phyloP scores from a whole-genome alignment of 2,797 vertebrate genomes.

The Salmo trutta region DNA sequence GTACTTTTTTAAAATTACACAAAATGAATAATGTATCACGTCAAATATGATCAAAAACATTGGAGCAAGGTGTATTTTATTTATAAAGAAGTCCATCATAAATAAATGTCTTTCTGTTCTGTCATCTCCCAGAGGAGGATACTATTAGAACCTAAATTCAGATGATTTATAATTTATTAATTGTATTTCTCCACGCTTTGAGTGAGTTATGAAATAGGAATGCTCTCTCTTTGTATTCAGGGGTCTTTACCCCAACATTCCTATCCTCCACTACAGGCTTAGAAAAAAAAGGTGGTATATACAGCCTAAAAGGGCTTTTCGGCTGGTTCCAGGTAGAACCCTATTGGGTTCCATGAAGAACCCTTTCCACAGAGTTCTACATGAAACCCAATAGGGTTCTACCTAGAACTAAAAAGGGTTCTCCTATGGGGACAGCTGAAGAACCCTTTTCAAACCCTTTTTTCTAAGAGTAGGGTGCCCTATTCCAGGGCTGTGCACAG shows the following conservation, averaged over 20 bases:
- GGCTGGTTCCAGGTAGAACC: no score
- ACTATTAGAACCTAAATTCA: constrained; percentile 24
- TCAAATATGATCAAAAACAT: constrained; percentile 21
- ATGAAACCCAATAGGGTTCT: no score
- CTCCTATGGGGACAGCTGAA: no score
- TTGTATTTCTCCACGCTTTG: constrained; percentile 36
- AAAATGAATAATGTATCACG: constrained; percentile 35
- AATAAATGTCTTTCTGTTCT: constrained; percentile 20
- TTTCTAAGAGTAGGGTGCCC: no score
- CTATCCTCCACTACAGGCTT: neutral
- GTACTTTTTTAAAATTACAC: constrained; percentile 17
- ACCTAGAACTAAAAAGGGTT: no score
- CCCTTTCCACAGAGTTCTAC: no score
- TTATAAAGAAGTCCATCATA: constrained; percentile 31
- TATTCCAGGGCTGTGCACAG: no score
- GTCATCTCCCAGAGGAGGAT: constrained; percentile 16
- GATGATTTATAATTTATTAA: constrained; percentile 38
- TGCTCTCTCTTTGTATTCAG: constrained; percentile 19
- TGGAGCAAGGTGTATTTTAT: constrained; percentile 25
- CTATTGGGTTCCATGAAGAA: no score
- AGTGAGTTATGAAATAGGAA: constrained; percentile 39
- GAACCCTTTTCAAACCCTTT: no score
- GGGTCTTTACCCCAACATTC: neutral
- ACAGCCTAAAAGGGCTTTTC: no score
- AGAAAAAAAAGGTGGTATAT: no score